phyloP scores from a whole-genome alignment of 37 sponge, comb jelly and placozoan species.

The Spongilla lacustris region DNA sequence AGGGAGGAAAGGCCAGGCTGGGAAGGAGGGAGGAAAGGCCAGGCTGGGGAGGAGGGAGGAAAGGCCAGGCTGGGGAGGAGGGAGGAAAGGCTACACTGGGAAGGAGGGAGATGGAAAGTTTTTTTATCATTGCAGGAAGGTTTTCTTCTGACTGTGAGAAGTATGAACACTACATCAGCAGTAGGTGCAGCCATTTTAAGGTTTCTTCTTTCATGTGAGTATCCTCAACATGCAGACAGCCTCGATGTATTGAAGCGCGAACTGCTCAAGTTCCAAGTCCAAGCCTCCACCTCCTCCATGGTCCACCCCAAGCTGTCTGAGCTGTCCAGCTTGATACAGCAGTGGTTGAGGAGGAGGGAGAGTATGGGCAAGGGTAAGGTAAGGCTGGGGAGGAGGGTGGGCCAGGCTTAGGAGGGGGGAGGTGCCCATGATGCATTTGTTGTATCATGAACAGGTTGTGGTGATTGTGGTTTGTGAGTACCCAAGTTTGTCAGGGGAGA shows the following conservation, averaged over 20 bases:
- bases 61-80: no score
- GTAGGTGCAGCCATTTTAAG: not conserved
- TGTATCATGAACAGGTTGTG: not conserved
- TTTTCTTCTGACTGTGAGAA: conserved; percentile 44
- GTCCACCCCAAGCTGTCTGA: conserved; percentile 61
- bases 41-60: no score
- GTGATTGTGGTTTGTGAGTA: not conserved
- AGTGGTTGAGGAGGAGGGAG: not conserved
- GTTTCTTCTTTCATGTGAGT: not conserved
- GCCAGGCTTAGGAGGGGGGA: not conserved
- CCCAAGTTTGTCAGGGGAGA: not conserved
- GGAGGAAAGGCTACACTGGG: not conserved
- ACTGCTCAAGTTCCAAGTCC: conserved; percentile 34
- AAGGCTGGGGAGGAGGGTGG: not conserved
- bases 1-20: no score
- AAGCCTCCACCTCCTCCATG: not conserved
- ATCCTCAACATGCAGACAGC: not conserved
- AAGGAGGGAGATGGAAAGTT: not conserved
- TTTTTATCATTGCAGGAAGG: conserved; percentile 15
- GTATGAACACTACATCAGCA: conserved; percentile 26
- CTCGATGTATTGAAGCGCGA: conserved; percentile 18
- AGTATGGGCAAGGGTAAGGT: not conserved
- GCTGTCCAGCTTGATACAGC: conserved; percentile 9
- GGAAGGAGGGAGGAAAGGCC: no score
- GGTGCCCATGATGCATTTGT: not conserved